Percentiles rank a stretch among this genome's conserved stretches.
phyloP scores from a whole-genome alignment of 1,140 invertebrate species.

The Nebria ingens region DNA sequence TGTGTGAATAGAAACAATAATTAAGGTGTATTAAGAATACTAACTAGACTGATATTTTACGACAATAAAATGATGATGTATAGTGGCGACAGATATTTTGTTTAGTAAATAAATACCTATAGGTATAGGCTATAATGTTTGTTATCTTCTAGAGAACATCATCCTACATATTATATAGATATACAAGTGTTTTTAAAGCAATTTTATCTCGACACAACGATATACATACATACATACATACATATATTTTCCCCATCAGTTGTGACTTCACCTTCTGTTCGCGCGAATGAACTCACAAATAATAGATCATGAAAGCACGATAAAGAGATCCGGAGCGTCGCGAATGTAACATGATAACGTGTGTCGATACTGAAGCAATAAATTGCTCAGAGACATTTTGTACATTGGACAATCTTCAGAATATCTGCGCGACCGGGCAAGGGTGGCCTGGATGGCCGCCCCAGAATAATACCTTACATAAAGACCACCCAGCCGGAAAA shows the following conservation, averaged over 20 bases:
- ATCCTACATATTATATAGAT: no score
- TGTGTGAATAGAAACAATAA: no score
- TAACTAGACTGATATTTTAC: no score
- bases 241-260: not conserved
- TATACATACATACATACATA: no score
- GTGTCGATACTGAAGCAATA: slow-evolving; percentile 1
- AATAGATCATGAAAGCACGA: slow-evolving; percentile 1
- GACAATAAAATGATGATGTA: no score
- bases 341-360: not conserved
- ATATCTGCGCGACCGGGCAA: not conserved
- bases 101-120: no score
- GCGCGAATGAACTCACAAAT: slow-evolving; percentile 3
- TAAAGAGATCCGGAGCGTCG: not conserved
- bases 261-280: not conserved
- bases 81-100: no score
- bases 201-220: no score
- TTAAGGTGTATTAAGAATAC: no score
- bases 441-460: not conserved
- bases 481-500: not conserved
- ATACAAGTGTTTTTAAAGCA: no score
- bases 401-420: not conserved
- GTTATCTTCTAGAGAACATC: no score
- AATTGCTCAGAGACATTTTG: slow-evolving; percentile 1
- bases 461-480: not conserved
- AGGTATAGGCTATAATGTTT: no score